Evolutionary conservation across 2,797 vertebrate species (phyloP).

Genomic region (Sparidentex hasta): DNA sequence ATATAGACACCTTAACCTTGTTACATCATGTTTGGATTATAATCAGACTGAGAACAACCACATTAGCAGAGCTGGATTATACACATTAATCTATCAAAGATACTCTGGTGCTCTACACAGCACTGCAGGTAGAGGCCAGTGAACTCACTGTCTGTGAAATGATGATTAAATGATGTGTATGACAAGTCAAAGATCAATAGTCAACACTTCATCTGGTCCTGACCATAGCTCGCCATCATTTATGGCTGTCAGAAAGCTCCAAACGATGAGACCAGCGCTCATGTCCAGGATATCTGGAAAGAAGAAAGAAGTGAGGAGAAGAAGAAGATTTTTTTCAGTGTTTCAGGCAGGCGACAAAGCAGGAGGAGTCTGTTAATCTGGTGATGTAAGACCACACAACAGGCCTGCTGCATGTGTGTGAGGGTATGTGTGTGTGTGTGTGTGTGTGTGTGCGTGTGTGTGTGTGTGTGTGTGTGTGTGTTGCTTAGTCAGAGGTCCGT

Average conservation of each 20-base stretch:
- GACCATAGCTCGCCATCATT: no score
- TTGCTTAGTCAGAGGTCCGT: conserved; percentile 16
- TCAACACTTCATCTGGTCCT: no score
- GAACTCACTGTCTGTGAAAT: not conserved
- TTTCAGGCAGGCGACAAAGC: conserved; percentile 17
- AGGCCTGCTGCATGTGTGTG: conserved; percentile 24
- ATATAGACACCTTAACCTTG: not conserved
- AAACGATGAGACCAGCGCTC: no score
- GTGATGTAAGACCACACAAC: conserved; percentile 49
- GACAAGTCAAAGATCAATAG: no score
- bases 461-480: not conserved
- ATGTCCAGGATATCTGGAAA: no score
- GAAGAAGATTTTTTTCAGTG: not conserved
- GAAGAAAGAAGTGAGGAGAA: no score
- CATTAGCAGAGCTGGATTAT: conserved; percentile 16
- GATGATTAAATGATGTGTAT: no score
- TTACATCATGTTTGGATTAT: conserved; percentile 16
- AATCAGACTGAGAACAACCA: not conserved
- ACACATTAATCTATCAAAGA: conserved; percentile 12
- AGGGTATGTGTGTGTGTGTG: conserved; percentile 8
- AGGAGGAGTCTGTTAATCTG: conserved; percentile 55
- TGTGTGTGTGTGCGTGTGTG: not conserved
- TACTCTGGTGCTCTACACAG: no score
- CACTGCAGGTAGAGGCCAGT: not conserved
- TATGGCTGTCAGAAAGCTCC: no score